phyloP scores from a whole-genome alignment of 2,888 invertebrate genomes.

The Acrocyrtus sp. region DNA sequence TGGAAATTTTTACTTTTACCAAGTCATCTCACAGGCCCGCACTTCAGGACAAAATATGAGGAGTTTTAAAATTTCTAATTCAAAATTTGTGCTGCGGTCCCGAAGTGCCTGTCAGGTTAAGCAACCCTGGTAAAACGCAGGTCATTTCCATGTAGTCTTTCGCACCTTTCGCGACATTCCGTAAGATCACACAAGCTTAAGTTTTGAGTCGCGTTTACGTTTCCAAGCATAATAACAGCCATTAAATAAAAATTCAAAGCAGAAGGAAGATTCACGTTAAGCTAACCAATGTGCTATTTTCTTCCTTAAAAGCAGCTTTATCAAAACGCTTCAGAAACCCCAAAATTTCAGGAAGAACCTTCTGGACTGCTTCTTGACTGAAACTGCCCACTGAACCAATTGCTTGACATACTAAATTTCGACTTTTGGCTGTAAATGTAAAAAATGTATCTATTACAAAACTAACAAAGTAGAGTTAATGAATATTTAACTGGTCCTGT shows the following conservation, averaged over 20 bases:
- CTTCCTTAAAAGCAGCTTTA: constrained; percentile 51
- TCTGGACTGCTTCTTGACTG: constrained; percentile 71
- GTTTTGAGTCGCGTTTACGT: not conserved
- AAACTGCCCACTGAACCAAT: constrained; percentile 79
- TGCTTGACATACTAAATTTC: constrained; percentile 75
- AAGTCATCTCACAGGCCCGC: no score
- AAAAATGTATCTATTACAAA: not conserved
- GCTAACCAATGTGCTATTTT: constrained; percentile 66
- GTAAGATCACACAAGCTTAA: not conserved
- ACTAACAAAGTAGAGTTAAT: not conserved
- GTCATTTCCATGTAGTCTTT: no score
- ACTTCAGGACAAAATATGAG: no score
- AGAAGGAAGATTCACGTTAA: no score
- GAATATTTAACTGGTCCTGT: not conserved
- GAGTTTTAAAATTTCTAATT: no score
- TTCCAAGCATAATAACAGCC: not conserved
- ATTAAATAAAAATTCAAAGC: not conserved
- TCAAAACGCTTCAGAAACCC: constrained; percentile 58
- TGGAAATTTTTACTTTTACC: no score
- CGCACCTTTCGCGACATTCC: no score
- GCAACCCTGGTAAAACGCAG: no score
- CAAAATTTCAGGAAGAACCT: constrained; percentile 70
- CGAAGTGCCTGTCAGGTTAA: no score
- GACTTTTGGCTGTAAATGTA: constrained; percentile 45
- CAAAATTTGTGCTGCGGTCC: no score